These are phyloP conservation scores for Upupa epops DNA, from an alignment of 2,113 vertebrate species.

Conservation along the genomic window DNA sequence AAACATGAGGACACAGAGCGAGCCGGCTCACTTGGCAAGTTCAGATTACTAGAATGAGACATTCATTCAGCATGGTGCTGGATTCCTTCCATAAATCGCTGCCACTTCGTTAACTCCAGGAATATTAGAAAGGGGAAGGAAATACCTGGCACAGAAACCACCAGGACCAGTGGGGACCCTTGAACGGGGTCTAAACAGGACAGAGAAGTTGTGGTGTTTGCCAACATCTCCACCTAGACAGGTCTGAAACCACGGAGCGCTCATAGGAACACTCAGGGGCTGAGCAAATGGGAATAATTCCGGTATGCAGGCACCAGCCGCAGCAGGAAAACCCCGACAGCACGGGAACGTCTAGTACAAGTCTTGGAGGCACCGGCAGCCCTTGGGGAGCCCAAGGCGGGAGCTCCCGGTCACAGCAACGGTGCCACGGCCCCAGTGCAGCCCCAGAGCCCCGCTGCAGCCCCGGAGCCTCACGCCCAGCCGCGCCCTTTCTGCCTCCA, in stretches of 20 bases:
- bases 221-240: neutral
- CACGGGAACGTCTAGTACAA: neutral
- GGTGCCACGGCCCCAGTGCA: neutral
- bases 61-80: neutral
- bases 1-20: neutral
- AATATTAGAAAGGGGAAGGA: neutral
- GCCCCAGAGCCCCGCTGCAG: neutral
- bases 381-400: too few species aligned
- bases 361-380: too few species aligned
- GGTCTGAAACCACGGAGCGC: rapidly evolving
- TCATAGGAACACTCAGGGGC: neutral
- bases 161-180: neutral
- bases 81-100: neutral
- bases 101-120: neutral
- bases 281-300: neutral
- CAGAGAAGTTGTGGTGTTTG: neutral
- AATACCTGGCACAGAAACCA: neutral
- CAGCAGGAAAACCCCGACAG: neutral
- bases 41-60: neutral
- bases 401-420: neutral
- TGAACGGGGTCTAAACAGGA: neutral
- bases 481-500: neutral
- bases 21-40: neutral
- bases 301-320: rapidly evolving
- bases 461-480: neutral